A percentile compares a stretch with the other conserved stretches of the same genome.
Evolutionary conservation across 1,140 invertebrate species (phyloP).

Genomic region (Xylocopa sonorina): DNA sequence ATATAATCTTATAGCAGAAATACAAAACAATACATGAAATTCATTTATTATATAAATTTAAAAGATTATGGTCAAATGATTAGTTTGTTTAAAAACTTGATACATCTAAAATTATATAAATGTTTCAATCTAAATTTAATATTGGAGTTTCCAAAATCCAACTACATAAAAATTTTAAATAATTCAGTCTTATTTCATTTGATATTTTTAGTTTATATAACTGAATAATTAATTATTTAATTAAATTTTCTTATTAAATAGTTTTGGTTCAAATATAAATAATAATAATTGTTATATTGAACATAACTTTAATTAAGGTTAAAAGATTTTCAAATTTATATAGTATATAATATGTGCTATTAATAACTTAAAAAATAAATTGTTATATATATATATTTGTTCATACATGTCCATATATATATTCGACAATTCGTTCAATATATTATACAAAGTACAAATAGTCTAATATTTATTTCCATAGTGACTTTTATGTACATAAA

Average conservation of each 20-base stretch:
- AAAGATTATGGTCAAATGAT: neutral
- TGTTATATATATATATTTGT: neutral
- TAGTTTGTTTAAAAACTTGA: neutral
- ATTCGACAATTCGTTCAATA: conserved; percentile 33
- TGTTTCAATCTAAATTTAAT: neutral
- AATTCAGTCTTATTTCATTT: conserved; percentile 24
- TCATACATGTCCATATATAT: neutral
- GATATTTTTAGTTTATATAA: neutral
- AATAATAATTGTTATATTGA: neutral
- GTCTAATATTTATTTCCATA: conserved; percentile 48
- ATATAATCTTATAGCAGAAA: neutral
- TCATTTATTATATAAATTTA: neutral
- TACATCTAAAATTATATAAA: neutral
- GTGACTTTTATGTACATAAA: conserved; percentile 54
- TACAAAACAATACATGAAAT: neutral
- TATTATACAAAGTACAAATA: conserved; percentile 53
- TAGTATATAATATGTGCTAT: neutral
- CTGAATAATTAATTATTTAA: neutral
- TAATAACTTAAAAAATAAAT: neutral
- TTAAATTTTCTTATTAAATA: neutral
- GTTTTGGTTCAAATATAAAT: no score
- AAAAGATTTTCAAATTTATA: neutral
- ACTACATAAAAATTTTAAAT: neutral
- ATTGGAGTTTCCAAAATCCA: neutral
- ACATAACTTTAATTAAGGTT: neutral